phyloP scores from a whole-genome alignment of 2,113 vertebrate genomes.

The Campylorhamphus procurvoides region DNA sequence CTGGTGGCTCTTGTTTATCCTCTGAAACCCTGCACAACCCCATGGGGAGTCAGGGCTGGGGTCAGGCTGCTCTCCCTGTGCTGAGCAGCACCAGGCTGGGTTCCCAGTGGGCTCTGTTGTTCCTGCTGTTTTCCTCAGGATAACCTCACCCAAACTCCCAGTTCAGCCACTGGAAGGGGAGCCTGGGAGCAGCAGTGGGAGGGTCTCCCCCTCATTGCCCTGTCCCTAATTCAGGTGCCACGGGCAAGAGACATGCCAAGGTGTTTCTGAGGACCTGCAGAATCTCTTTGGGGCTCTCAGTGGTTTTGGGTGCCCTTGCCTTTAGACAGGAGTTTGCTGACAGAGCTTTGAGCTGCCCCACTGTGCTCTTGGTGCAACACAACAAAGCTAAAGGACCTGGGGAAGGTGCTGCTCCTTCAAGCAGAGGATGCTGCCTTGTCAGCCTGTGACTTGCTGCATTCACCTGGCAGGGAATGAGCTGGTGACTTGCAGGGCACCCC shows the following conservation, averaged over 20 bases:
- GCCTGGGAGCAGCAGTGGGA: background rate
- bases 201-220: background rate
- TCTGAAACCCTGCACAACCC: background rate
- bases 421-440: background rate
- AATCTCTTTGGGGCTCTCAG: accelerated
- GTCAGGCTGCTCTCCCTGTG: background rate
- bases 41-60: background rate
- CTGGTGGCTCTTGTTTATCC: background rate
- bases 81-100: background rate
- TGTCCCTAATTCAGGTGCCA: background rate
- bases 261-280: background rate
- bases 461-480: background rate
- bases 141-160: background rate
- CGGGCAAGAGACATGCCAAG: background rate
- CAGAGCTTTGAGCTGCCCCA: background rate
- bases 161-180: background rate
- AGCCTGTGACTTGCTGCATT: background rate
- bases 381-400: accelerated
- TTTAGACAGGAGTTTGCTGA: background rate
- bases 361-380: background rate
- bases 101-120: background rate
- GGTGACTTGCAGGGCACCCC: background rate
- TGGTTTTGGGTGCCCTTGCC: background rate
- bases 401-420: background rate
- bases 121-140: background rate